Percentiles rank a stretch among this genome's conserved stretches.
phyloP scores from a whole-genome alignment of 2,888 invertebrate species.

The Hybos culiciformis region DNA sequence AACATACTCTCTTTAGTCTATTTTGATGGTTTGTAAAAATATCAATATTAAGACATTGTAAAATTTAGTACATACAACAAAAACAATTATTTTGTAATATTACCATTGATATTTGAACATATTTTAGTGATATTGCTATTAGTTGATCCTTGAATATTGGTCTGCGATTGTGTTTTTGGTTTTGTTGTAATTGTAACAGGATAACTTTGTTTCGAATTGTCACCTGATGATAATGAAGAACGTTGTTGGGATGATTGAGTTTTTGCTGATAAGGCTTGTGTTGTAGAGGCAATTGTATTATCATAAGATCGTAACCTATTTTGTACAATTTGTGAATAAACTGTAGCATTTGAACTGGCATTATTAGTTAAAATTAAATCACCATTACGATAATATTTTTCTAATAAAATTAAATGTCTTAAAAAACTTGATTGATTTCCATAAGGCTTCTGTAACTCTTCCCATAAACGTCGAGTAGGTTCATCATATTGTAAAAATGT shows the following conservation, averaged over 20 bases:
- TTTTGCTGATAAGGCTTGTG: constrained; percentile 12
- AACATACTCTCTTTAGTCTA: no score
- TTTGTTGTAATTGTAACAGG: background rate
- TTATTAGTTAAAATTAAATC: constrained; percentile 59
- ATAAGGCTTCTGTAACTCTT: constrained; percentile 70
- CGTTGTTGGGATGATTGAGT: constrained; percentile 6
- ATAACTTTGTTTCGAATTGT: constrained; percentile 14
- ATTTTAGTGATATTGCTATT: background rate
- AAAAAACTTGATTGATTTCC: constrained; percentile 78
- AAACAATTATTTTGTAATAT: constrained; percentile 13
- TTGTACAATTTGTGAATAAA: constrained; percentile 67
- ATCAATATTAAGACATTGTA: no score
- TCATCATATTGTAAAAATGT: constrained; percentile 67
- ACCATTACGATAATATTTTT: constrained; percentile 71
- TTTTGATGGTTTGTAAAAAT: no score
- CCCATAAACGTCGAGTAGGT: constrained; percentile 69
- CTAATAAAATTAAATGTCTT: constrained; percentile 63
- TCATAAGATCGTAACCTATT: constrained; percentile 67
- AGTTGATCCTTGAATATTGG: constrained; percentile 9
- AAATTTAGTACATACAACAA: constrained; percentile 14
- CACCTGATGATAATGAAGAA: constrained; percentile 16
- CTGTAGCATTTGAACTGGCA: constrained; percentile 59
- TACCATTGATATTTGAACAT: constrained; percentile 11
- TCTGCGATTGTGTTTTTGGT: constrained; percentile 11
- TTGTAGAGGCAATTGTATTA: constrained; percentile 37